phyloP scores from a whole-genome alignment of 2,113 vertebrate species.

The Phalacrocorax pelagicus region DNA sequence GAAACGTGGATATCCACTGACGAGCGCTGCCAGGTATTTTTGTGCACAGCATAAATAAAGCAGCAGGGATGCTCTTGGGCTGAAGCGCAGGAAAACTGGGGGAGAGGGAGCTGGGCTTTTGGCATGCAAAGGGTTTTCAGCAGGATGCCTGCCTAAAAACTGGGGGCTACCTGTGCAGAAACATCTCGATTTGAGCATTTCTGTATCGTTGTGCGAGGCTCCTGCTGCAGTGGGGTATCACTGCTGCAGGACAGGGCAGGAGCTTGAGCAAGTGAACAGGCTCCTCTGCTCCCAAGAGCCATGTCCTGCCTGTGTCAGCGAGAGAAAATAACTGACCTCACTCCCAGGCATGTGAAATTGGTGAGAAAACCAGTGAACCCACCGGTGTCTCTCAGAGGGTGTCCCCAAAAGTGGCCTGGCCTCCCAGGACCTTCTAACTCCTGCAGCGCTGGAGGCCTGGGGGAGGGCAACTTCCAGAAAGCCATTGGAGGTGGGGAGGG shows the following conservation, averaged over 20 bases:
- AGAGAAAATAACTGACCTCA: background rate
- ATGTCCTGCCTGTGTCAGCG: accelerated
- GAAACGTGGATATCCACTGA: background rate
- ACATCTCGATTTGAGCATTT: background rate
- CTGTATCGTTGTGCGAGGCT: background rate
- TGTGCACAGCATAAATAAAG: background rate
- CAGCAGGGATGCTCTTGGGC: background rate
- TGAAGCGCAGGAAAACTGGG: background rate
- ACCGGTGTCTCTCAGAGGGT: background rate
- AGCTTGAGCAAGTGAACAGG: background rate
- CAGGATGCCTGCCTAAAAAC: accelerated
- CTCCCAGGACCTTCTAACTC: background rate
- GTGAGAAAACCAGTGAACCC: background rate
- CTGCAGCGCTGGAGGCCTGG: background rate
- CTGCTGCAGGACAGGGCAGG: background rate
- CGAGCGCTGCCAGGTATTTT: background rate
- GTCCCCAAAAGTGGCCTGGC: background rate
- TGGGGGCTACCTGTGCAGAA: background rate
- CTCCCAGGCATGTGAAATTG: background rate
- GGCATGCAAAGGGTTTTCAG: background rate
- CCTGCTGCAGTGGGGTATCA: accelerated
- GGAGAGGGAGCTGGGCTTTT: background rate
- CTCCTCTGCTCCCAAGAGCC: background rate
- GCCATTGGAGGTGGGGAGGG: background rate
- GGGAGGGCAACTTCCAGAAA: background rate